Percentiles rank a stretch among this genome's conserved stretches.
Conservation (phyloP, 2,888 invertebrate genomes). For the Pandemis corylana region DNA sequence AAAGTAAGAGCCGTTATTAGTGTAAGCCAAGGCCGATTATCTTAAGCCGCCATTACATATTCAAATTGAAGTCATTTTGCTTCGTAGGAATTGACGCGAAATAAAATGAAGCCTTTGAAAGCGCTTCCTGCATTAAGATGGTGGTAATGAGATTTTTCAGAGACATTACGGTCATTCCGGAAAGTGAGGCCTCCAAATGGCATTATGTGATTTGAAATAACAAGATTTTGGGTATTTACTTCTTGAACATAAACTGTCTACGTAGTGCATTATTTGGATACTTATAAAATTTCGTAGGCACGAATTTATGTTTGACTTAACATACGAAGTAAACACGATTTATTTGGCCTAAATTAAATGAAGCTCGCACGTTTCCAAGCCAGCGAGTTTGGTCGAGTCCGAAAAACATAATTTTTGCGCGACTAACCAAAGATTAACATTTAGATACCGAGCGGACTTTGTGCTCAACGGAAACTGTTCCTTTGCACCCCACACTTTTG, state of each 20-base stretch:
- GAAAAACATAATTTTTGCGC: constrained; percentile 85
- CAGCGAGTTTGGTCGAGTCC: constrained; percentile 70
- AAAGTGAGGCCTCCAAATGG: constrained; percentile 28
- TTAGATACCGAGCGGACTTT: constrained; percentile 78
- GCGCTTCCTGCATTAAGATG: constrained; percentile 63
- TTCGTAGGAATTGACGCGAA: constrained; percentile 84
- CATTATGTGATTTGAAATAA: constrained; percentile 20
- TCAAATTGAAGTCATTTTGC: constrained; percentile 84
- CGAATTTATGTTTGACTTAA: not conserved
- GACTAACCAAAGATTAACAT: constrained; percentile 83
- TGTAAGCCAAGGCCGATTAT: constrained; percentile 84
- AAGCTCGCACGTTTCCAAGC: constrained; percentile 71
- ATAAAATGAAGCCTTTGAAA: constrained; percentile 81
- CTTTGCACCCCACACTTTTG: constrained; percentile 55
- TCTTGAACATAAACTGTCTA: too few relatives aligned
- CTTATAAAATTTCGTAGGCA: not conserved
- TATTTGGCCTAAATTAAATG: constrained; percentile 60
- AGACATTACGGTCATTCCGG: constrained; percentile 51
- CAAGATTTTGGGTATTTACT: not conserved
- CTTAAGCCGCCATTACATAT: constrained; percentile 84
- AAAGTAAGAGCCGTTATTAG: constrained; percentile 82
- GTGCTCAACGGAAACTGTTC: constrained; percentile 69
- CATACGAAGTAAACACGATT: not conserved
- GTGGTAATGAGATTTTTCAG: constrained; percentile 70
- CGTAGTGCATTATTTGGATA: not conserved